Evolutionary conservation across 1,140 invertebrate species (phyloP).

Genomic region (Eurytemora carolleeae): DNA sequence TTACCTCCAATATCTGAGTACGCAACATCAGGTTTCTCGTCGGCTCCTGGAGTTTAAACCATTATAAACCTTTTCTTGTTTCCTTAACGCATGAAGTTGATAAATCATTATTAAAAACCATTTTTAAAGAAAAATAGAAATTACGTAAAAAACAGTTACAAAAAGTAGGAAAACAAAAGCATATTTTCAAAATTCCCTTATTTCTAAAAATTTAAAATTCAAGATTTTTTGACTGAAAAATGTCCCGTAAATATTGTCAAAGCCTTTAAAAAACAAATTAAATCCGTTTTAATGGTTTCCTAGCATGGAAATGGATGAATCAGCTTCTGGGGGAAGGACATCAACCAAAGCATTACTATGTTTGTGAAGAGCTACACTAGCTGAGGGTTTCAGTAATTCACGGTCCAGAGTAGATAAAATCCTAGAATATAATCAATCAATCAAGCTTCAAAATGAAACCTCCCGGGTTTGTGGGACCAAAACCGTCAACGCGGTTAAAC

Average conservation of each 20-base stretch:
- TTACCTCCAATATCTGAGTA: conserved; percentile 98
- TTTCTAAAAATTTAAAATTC: conserved; percentile 6
- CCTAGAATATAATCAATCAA: no score
- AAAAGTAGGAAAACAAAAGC: conserved; percentile 2
- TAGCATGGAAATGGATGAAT: conserved; percentile 89
- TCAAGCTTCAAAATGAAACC: no score
- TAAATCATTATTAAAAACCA: neutral
- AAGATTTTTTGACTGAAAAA: neutral
- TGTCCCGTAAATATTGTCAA: no score
- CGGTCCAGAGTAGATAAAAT: conserved; percentile 62
- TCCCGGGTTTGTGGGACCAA: no score
- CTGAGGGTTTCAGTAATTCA: conserved; percentile 83
- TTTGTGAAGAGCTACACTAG: conserved; percentile 89
- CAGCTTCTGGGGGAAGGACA: conserved; percentile 91
- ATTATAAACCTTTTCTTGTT: conserved; percentile 10
- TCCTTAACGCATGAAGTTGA: neutral
- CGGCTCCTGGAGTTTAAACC: conserved; percentile 30
- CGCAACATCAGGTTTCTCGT: conserved; percentile 94
- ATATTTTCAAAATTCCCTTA: neutral
- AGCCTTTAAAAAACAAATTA: no score
- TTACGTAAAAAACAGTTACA: no score
- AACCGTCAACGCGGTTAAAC: no score
- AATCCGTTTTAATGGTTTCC: no score
- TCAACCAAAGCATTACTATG: conserved; percentile 95
- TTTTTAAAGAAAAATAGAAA: no score